phyloP scores from a whole-genome alignment of 2,797 vertebrate genomes.

The Catamblyrhynchus diadema region DNA sequence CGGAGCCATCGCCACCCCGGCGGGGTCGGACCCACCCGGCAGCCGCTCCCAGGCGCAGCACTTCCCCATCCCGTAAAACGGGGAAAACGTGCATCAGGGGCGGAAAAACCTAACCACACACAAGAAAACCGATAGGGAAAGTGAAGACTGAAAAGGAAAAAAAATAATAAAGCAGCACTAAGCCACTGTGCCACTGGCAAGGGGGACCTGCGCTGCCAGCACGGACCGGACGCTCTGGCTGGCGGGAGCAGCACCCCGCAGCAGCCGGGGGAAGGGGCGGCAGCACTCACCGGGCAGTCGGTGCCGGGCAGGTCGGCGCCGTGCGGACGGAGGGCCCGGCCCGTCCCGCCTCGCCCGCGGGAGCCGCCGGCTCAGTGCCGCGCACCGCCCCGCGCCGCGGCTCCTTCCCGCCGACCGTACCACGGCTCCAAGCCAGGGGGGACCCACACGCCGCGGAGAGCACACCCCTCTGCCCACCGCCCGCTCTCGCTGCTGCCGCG shows the following conservation, averaged over 20 bases:
- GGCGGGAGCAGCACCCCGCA: no score
- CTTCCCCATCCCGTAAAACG: neutral
- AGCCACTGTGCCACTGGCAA: neutral
- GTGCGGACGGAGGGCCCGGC: neutral
- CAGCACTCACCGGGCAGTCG: slow-evolving; percentile 30
- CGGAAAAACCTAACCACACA: neutral
- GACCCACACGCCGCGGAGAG: no score
- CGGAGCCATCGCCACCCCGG: neutral
- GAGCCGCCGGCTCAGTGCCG: slow-evolving; percentile 60
- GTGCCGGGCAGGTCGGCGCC: neutral
- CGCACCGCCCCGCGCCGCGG: slow-evolving; percentile 28
- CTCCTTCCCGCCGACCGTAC: slow-evolving; percentile 65
- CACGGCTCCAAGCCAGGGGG: neutral
- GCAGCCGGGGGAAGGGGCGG: neutral
- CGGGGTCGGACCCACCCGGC: neutral
- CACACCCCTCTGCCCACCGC: no score
- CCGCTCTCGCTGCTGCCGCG: neutral
- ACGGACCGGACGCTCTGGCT: neutral
- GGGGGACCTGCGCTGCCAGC: neutral
- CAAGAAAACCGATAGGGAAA: neutral
- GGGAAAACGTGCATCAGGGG: neutral
- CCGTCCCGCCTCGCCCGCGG: neutral
- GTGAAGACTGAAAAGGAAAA: rapidly evolving
- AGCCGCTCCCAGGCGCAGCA: neutral
- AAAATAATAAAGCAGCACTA: neutral